A percentile compares a stretch with the other conserved stretches of the same genome.
These are phyloP conservation scores for Girardia tigrina DNA, from an alignment of 2,888 invertebrate species.

Conservation along the genomic window DNA sequence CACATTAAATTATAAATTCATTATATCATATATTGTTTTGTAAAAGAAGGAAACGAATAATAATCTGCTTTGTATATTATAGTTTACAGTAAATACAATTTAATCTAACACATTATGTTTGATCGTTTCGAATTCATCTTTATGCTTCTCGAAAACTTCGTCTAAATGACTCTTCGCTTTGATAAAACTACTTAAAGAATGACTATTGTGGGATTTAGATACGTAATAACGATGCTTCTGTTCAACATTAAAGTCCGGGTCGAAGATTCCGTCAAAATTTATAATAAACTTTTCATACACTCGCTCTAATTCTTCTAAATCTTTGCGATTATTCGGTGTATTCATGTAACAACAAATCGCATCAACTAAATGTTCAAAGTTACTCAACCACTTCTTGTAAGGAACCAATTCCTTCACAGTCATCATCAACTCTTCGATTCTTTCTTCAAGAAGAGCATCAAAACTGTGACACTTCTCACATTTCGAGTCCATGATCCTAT, in stretches of 20 bases:
- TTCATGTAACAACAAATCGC: not conserved
- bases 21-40: too few relatives aligned
- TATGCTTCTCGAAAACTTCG: not conserved
- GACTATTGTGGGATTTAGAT: not conserved
- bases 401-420: not conserved
- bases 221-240: not conserved
- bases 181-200: not conserved
- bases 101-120: too few relatives aligned
- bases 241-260: not conserved
- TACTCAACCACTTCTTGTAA: not conserved
- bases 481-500: conserved; percentile 6
- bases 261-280: not conserved
- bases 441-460: not conserved
- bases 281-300: not conserved
- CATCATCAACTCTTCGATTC: conserved; percentile 11
- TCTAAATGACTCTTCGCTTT: not conserved
- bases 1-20: too few relatives aligned
- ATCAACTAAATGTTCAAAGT: conserved; percentile 1
- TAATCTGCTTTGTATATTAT: too few relatives aligned
- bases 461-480: conserved; percentile 3
- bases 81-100: too few relatives aligned
- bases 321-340: not conserved
- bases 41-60: too few relatives aligned
- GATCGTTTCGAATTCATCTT: not conserved
- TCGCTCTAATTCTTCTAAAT: not conserved